Evolutionary conservation across 2,113 vertebrate genomes (phyloP).

Genomic region (Camelus dromedarius): DNA sequence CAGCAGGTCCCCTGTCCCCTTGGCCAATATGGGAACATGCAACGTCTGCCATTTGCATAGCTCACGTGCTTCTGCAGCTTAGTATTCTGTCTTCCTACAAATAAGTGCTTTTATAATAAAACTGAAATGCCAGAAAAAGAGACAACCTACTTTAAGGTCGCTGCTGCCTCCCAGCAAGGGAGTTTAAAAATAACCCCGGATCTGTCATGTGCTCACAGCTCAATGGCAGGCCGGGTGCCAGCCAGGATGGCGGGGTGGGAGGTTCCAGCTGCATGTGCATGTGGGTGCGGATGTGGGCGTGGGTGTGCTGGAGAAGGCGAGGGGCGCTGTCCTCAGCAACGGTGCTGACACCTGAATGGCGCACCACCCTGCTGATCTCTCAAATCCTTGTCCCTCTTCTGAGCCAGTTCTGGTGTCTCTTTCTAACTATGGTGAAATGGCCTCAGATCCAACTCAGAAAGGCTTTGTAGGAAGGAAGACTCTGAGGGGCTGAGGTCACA

Average conservation of each 20-base stretch:
- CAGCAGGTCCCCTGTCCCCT: background rate
- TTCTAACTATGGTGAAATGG: background rate
- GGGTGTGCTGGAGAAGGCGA: background rate
- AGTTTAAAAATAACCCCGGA: slow-evolving; percentile 83
- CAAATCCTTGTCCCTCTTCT: background rate
- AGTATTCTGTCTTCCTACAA: slow-evolving; percentile 66
- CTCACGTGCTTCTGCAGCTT: background rate
- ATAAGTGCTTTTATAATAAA: slow-evolving; percentile 74
- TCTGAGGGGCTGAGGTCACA: background rate
- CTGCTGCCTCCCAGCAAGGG: slow-evolving; percentile 78
- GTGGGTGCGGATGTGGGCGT: background rate
- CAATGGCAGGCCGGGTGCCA: background rate
- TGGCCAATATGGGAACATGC: background rate
- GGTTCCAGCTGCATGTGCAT: background rate
- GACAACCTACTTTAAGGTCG: slow-evolving; percentile 82
- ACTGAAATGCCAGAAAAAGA: slow-evolving; percentile 73
- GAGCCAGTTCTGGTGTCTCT: background rate
- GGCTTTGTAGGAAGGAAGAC: background rate
- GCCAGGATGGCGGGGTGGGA: background rate
- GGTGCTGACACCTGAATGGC: background rate
- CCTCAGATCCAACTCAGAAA: background rate
- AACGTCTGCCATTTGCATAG: slow-evolving; percentile 52
- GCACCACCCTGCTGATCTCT: background rate
- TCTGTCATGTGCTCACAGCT: slow-evolving; percentile 67
- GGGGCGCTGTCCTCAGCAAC: background rate